Evolutionary conservation across 2,113 vertebrate genomes (phyloP).

Genomic region (Panthera uncia): DNA sequence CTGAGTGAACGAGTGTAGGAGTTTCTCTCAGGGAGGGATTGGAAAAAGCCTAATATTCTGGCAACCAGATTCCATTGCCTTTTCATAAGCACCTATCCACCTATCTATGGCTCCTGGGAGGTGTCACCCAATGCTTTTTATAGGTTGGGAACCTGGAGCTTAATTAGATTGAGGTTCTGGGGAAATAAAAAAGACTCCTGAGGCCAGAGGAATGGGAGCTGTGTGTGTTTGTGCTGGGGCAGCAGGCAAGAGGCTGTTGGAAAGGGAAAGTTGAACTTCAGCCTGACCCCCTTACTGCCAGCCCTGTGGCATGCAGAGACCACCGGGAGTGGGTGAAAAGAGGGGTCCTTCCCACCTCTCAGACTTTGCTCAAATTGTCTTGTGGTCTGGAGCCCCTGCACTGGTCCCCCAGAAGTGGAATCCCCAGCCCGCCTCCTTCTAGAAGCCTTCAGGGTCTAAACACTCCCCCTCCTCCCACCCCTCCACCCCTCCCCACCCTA

Average conservation of each 20-base stretch:
- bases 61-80: background rate
- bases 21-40: background rate
- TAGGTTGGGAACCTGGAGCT: background rate
- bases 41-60: background rate
- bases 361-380: background rate
- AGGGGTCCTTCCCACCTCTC: background rate
- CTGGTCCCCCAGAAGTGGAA: too few relatives aligned
- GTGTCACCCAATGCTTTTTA: background rate
- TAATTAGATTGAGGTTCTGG: background rate
- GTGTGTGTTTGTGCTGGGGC: background rate
- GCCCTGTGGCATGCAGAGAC: background rate
- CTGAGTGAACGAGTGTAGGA: background rate
- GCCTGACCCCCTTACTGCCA: background rate
- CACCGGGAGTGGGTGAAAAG: background rate
- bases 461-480: background rate
- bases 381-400: background rate
- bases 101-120: background rate
- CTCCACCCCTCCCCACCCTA: too few relatives aligned
- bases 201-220: background rate
- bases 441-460: background rate
- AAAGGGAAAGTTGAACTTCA: background rate
- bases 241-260: background rate
- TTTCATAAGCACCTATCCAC: background rate
- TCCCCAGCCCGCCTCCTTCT: background rate
- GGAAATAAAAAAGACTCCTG: background rate